Conservation (phyloP, 2,797 vertebrate species). For the Alectoris magna region DNA sequence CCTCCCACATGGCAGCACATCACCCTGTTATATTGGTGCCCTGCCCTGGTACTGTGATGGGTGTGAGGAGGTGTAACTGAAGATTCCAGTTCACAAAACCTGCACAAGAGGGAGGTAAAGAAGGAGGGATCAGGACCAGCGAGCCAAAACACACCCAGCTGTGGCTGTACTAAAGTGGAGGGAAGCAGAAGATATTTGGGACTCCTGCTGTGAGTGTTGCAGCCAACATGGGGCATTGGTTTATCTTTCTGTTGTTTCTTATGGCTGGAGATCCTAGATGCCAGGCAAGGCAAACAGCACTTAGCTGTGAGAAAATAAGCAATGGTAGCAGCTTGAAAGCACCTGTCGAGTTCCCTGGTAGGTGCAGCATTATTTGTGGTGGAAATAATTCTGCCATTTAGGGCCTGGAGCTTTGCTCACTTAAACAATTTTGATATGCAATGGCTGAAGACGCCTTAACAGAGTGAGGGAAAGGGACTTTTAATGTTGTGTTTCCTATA, state of each 20-base stretch:
- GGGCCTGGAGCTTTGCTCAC: accelerated
- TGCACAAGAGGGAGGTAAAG: neutral
- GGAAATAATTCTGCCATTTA: neutral
- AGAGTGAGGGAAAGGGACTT: neutral
- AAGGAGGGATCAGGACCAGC: neutral
- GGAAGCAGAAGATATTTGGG: neutral
- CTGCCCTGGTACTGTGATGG: neutral
- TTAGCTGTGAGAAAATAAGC: neutral
- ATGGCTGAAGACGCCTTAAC: neutral
- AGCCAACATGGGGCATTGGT: neutral
- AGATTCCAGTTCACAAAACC: neutral
- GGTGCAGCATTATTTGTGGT: neutral
- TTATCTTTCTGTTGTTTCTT: neutral
- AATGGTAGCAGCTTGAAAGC: neutral
- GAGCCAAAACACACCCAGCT: neutral
- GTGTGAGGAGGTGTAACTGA: neutral
- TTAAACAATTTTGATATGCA: neutral
- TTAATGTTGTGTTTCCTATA: neutral
- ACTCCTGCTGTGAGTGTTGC: neutral
- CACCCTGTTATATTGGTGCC: neutral
- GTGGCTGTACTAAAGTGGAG: neutral
- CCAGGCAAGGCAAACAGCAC: neutral
- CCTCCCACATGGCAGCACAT: neutral
- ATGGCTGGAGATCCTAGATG: neutral
- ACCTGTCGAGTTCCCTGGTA: neutral